Conservation (phyloP, 2,797 vertebrate genomes). For the Pangasius djambal region DNA sequence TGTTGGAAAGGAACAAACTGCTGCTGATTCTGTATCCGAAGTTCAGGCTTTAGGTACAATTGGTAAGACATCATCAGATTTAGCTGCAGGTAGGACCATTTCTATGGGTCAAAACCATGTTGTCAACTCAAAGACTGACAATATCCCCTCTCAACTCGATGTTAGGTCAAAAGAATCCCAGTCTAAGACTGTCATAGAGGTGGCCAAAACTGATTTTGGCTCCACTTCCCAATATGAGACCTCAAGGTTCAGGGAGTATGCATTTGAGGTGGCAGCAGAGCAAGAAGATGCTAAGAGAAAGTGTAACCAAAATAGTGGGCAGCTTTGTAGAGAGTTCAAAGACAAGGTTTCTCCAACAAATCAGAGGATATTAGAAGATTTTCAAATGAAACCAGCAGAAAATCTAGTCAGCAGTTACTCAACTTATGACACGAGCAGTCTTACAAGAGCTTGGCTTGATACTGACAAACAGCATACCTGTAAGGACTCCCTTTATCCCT, state of each 20-base stretch:
- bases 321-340: slow-evolving; percentile 72
- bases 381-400: slow-evolving; percentile 18
- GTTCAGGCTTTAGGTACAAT: slow-evolving; percentile 71
- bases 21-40: slow-evolving; percentile 65
- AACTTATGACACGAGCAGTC: slow-evolving; percentile 69
- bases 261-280: slow-evolving; percentile 61
- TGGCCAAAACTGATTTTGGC: slow-evolving; percentile 2
- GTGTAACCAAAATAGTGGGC: slow-evolving; percentile 64
- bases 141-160: slow-evolving; percentile 69
- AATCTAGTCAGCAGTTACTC: background rate
- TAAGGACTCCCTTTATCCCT: slow-evolving; percentile 59
- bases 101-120: slow-evolving; percentile 78
- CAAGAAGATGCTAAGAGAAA: slow-evolving; percentile 65
- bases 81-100: slow-evolving; percentile 69
- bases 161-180: slow-evolving; percentile 57
- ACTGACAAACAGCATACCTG: slow-evolving; percentile 69
- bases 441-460: slow-evolving; percentile 76
- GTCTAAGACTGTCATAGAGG: slow-evolving; percentile 24
- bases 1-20: slow-evolving; percentile 80
- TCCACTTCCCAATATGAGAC: slow-evolving; percentile 58
- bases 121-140: slow-evolving; percentile 87
- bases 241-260: slow-evolving; percentile 39
- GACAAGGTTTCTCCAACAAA: slow-evolving; percentile 71
- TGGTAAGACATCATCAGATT: slow-evolving; percentile 75
- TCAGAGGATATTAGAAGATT: slow-evolving; percentile 68